A percentile compares a stretch with the other conserved stretches of the same genome.
Conservation (phyloP, 2,113 vertebrate species). For the Heptranchias perlo region DNA sequence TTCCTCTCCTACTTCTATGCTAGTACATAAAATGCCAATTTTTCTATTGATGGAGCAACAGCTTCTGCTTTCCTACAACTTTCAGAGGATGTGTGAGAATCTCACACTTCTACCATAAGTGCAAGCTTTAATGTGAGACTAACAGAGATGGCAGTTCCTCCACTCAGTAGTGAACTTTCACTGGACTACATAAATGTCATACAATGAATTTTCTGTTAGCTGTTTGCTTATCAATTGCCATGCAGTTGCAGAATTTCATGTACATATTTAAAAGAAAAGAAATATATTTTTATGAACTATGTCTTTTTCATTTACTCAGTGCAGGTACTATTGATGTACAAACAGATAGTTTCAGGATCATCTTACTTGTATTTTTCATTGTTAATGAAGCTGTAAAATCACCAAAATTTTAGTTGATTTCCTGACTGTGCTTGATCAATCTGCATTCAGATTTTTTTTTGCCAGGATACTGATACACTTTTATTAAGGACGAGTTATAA, state of each 20-base stretch:
- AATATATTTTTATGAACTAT: constrained; percentile 29
- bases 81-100: background rate
- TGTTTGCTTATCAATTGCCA: background rate
- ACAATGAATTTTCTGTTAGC: background rate
- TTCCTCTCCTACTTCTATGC: background rate
- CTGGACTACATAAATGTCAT: background rate
- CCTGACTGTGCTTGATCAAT: background rate
- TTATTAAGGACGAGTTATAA: background rate
- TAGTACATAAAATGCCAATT: background rate
- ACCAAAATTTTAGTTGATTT: background rate
- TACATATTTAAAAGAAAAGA: background rate
- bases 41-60: background rate
- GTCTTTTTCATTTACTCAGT: background rate
- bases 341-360: background rate
- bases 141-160: background rate
- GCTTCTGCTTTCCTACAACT: background rate
- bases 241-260: background rate
- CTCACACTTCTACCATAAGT: background rate
- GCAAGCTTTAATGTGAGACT: background rate
- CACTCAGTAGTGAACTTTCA: background rate
- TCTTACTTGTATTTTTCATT: background rate
- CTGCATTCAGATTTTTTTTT: background rate
- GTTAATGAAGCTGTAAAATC: background rate
- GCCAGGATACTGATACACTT: background rate
- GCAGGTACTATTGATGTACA: background rate